A percentile compares a stretch with the other conserved stretches of the same genome.
Evolutionary conservation across 2,113 vertebrate genomes (phyloP).

Genomic region (Podocnemis expansa): DNA sequence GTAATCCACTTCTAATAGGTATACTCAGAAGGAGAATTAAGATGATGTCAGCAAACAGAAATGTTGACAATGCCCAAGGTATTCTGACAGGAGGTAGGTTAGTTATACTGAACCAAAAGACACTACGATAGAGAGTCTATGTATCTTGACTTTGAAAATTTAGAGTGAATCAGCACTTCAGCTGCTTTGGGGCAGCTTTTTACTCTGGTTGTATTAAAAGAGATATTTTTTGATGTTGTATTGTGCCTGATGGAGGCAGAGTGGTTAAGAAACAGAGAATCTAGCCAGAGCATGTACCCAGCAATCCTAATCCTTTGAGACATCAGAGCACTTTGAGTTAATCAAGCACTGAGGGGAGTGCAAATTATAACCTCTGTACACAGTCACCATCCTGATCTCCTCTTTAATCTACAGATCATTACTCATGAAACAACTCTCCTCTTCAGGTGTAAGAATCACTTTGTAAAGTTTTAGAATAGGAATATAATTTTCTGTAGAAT

Average conservation of each 20-base stretch:
- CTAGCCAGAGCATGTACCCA: background rate
- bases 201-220: background rate
- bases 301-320: background rate
- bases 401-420: slow-evolving; percentile 2
- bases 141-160: background rate
- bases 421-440: background rate
- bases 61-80: background rate
- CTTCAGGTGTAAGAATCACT: background rate
- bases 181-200: background rate
- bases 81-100: background rate
- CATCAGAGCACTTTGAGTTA: background rate
- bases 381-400: slow-evolving; percentile 12
- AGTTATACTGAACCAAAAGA: background rate
- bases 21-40: too few relatives aligned
- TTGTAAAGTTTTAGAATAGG: background rate
- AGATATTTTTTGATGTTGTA: background rate
- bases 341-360: slow-evolving; percentile 15
- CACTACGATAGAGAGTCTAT: background rate
- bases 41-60: background rate
- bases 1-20: background rate
- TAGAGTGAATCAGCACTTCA: background rate
- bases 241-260: background rate
- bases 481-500: background rate
- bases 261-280: background rate
- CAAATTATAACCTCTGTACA: background rate